Evolutionary conservation across 2,113 vertebrate species (phyloP), one percentile per base, ranked within the genome.

Genomic region (Bubo blakistoni): DNA sequence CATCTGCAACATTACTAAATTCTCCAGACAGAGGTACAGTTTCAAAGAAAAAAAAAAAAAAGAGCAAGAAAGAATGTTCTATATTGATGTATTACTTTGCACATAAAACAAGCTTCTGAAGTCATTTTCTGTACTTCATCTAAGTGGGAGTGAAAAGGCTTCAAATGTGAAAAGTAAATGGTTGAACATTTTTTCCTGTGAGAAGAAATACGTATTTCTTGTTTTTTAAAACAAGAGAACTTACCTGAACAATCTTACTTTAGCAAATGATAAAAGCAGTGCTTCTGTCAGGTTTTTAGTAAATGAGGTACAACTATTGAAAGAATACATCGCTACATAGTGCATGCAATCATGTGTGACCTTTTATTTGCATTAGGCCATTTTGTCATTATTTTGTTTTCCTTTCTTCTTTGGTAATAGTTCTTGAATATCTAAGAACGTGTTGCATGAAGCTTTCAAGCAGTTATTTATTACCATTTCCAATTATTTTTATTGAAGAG

Each of bases 1-100:
- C 99, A 96, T 99, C 99, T 94, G 99, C 99, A 97, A 99, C 99
- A 94, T 99, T 99, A 96, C 98, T 99, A 96, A 99, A 99, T 98
- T 99, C 99, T 97, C 98, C 99, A 97, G 99, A 99, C 98, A 98
- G 99, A 99, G 99, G 99, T 99, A 99, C 98, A 98, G 98, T 98
- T 95, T 84, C 86, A 97, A 98, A 97, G 81, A 77, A 76, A 96
- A 88, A 82, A 90, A 83, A 24, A 26, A 16, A 36, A 54, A 61
- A 66, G 17, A 92, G 91, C 95, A 97, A 97, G 95, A 96, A 86
- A 97, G 95, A 96, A 88, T 98, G 94, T 98, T 98, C 96, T 97
- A 25, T 97, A 80, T 76, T 90, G 82, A 58, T 77, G 96, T 97
- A 91, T 97, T 95, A 84, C 95, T 97, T 97, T 94, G 86, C 96